Base-by-base conservation (phyloP, 2,113 vertebrate genomes). In the Gallinago paraguaiae region DNA sequence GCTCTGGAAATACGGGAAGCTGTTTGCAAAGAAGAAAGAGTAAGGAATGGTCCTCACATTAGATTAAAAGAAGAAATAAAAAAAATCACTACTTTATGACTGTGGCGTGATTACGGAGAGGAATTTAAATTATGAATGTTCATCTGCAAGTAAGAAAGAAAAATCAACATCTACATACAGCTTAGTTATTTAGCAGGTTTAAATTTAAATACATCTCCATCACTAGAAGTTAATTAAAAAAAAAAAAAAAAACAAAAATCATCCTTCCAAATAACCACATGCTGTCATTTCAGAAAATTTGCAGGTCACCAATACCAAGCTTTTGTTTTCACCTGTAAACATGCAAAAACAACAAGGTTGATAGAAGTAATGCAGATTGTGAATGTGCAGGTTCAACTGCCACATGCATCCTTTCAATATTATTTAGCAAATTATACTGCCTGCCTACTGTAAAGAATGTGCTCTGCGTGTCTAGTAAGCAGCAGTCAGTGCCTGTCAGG, bases 351-450 rank as follows among this genome's bases (percentile, higher is more conserved):
- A 22, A 45, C n/a, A 53, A 39, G 7, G 20, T 37, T 59, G 57
- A 33, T 11, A 59, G 9, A 88, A 77, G 30, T 31, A 88, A 75
- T 0, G 2, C 17, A 41, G 25, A 30, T 1, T 43, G 18, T 0
- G 0, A 60, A 48, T 0, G 6, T 6, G 25, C 24, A 43, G 31
- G n/a, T 54, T 86, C 39, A 63, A 63, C 43, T 68, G 25, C 60
- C 67, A 78, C 17, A 39, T 2, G 12, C 30, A 54, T 27, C 31
- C n/a, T 89, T 86, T n/a, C 13, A 67, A 2, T 12, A 46, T 31
- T 37, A 83, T 17, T 77, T 39, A 83, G 27, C 2, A 4, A 83
- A 37, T 74, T 74, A 53, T 23, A 72, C 10, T 23, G n/a, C 76
- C 31, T 67, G 27, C 6, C 56, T 33, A 3, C 11, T 28, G 6